Base-by-base conservation (phyloP, 2,113 vertebrate species). In the Barbus barbus region DNA sequence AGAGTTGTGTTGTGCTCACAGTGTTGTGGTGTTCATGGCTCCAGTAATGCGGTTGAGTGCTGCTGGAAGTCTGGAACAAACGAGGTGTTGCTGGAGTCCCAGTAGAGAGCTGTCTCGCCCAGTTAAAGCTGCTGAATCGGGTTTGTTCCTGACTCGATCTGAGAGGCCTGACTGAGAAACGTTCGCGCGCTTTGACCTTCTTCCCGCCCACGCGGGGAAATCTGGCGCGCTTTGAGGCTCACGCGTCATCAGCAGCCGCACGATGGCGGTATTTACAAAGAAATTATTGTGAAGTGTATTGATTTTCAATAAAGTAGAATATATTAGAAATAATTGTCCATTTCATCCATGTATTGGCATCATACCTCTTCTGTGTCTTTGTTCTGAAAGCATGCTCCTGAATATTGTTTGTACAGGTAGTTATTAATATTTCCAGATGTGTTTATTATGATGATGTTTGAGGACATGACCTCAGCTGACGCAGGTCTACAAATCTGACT, bases 31-130 rank as follows among this genome's bases (percentile, higher is more conserved):
- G 41, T 33, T 14, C 33, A 56, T 56, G 31, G 22, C 28, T 53
- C 74, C 65, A 53, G 38, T 46, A 26, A 44, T 67, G 22, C 16
- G 58, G 4, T 24, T 13, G 48, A 72, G 36, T 9, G 44, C 0
- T 93, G 93, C 44, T 91, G 92, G 78, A 82, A 71, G 46, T 96
- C 89, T 96, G 80, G 90, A 88, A 3, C 91, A 94, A 14, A 87
- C 96, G 78, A 84, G 80, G 90, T 69, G 0, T 91, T 96, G 48
- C 87, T 96, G 90, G 93, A 88, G 41, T 95, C 93, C 88, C 95
- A n/a, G 33, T 82, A 93, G 90, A 93, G 95, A 89, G 95, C 96
- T 18, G 67, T 33, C 76, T 61, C 46, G 4, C 16, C 22, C 31
- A 1, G 61, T 13, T n/a, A n/a, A 71, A 13, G 1, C 33, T 12